A percentile compares a stretch with the other conserved stretches of the same genome.
Conservation (phyloP, 2,113 vertebrate genomes). For the Triplophysa dalaica region DNA sequence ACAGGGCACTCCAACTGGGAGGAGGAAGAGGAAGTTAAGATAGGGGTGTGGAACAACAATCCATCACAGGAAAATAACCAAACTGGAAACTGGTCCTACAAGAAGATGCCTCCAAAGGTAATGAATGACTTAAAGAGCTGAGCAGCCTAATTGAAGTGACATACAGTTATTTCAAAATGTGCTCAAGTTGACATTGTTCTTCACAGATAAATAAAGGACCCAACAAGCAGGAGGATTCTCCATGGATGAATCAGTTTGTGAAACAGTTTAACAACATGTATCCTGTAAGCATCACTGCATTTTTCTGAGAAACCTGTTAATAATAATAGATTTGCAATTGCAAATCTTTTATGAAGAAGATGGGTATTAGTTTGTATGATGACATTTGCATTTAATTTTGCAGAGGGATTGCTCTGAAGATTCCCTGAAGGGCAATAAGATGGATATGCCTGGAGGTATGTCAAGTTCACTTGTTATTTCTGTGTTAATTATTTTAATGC, state of each 20-base stretch:
- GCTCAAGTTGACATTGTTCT: background rate
- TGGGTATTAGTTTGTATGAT: background rate
- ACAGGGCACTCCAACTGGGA: constrained; percentile 85
- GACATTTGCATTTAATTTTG: constrained; percentile 30
- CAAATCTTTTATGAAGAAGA: background rate
- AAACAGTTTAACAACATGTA: constrained; percentile 94
- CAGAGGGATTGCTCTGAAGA: constrained; percentile 95
- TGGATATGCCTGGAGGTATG: constrained; percentile 83
- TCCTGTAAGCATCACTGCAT: constrained; percentile 77
- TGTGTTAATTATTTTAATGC: background rate
- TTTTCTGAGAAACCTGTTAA: background rate
- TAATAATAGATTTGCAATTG: background rate
- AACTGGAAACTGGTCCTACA: constrained; percentile 89
- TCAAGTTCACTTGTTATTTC: background rate
- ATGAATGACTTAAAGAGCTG: constrained; percentile 39
- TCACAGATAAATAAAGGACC: constrained; percentile 88
- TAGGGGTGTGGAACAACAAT: constrained; percentile 95
- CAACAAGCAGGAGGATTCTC: constrained; percentile 87
- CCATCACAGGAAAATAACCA: constrained; percentile 85
- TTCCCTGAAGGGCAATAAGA: constrained; percentile 87
- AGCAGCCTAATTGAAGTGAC: background rate
- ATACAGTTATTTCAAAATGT: background rate
- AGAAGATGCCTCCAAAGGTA: constrained; percentile 92
- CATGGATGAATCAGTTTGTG: constrained; percentile 93
- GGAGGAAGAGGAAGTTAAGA: constrained; percentile 91